phyloP scores from a whole-genome alignment of 2,797 vertebrate genomes.

The Columba guinea region DNA sequence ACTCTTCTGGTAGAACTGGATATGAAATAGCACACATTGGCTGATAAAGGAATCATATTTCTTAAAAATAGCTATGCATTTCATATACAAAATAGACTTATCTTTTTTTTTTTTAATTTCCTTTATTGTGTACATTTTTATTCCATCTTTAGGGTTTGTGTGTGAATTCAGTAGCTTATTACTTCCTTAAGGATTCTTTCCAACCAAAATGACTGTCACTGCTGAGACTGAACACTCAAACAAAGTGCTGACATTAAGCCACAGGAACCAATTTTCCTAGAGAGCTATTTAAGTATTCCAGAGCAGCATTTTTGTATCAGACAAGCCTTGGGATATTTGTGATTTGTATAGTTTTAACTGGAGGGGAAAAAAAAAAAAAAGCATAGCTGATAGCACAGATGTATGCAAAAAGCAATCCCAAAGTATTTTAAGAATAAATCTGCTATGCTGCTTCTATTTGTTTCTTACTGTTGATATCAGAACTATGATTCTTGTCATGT shows the following conservation, averaged over 20 bases:
- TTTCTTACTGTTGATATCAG: background rate
- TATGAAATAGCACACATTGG: background rate
- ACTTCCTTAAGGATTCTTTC: conserved; percentile 41
- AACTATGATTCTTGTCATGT: background rate
- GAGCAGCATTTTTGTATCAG: conserved; percentile 23
- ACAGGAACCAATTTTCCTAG: conserved; percentile 50
- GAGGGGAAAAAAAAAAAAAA: background rate
- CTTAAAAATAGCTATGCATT: background rate
- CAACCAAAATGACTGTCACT: conserved; percentile 28
- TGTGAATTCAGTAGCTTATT: conserved; percentile 42
- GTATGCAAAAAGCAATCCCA: background rate
- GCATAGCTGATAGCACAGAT: background rate
- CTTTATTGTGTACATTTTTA: background rate
- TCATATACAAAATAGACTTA: background rate
- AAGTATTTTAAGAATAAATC: background rate
- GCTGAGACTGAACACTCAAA: background rate
- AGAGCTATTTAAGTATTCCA: conserved; percentile 52
- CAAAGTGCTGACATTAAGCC: conserved; percentile 61
- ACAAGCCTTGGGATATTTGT: conserved; percentile 26
- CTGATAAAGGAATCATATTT: background rate
- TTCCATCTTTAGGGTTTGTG: background rate
- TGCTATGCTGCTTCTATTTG: background rate
- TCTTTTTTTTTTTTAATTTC: background rate
- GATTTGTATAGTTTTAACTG: conserved; percentile 28
- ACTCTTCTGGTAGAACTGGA: background rate